Evolutionary conservation across 1,140 invertebrate species (phyloP).

Genomic region (Drosophila santomea): DNA sequence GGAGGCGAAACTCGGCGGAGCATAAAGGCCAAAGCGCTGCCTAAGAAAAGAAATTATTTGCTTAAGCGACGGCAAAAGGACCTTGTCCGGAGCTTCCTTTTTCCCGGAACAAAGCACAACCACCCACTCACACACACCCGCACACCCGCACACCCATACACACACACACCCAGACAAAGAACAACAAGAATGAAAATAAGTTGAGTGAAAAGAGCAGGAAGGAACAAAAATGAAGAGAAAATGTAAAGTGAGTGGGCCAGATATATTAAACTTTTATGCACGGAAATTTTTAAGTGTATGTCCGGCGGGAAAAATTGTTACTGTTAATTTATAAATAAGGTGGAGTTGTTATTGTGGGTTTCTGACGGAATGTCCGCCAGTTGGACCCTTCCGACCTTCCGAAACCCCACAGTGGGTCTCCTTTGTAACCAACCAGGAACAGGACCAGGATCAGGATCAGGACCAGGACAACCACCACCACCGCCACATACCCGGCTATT

Average conservation of each 20-base stretch:
- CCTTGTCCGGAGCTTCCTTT: constrained; percentile 61
- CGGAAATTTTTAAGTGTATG: constrained; percentile 74
- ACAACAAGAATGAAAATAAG: constrained; percentile 44
- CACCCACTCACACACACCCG: constrained; percentile 10
- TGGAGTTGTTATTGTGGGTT: constrained; percentile 59
- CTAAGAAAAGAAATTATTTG: constrained; percentile 80
- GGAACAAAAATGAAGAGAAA: constrained; percentile 7
- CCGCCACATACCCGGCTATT: constrained; percentile 49
- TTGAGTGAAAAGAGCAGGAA: constrained; percentile 24
- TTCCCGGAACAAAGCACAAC: constrained; percentile 37
- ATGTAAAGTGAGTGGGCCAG: constrained; percentile 29
- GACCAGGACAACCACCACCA: neutral
- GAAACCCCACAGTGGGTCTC: neutral
- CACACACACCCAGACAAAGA: constrained; percentile 22
- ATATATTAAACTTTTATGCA: constrained; percentile 72
- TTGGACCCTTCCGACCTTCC: constrained; percentile 5
- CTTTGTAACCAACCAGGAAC: neutral
- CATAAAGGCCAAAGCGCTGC: constrained; percentile 63
- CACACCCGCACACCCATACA: constrained; percentile 25
- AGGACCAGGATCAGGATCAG: neutral
- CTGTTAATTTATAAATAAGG: constrained; percentile 82
- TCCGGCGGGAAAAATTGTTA: constrained; percentile 77
- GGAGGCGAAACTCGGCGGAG: constrained; percentile 39
- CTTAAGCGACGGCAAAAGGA: constrained; percentile 75
- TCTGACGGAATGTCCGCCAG: constrained; percentile 31